Evolutionary conservation across 2,888 invertebrate genomes (phyloP).

Genomic region (Nineta flava): DNA sequence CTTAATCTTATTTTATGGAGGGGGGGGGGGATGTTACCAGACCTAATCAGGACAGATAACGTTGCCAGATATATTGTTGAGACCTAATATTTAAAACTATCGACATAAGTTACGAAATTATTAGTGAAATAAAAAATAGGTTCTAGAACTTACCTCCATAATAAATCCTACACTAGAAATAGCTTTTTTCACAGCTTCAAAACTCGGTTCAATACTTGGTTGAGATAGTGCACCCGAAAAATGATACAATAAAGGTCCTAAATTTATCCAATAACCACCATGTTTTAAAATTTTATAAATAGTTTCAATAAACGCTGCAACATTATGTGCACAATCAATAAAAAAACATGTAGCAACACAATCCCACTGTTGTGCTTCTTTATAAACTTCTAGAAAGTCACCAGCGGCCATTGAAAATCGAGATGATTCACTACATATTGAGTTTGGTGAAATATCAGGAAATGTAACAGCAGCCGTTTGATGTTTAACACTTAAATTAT

Average conservation of each 20-base stretch:
- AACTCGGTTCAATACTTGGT: slow-evolving; percentile 85
- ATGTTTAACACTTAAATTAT: slow-evolving; percentile 67
- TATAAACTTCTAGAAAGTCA: slow-evolving; percentile 86
- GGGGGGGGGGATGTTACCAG: no score
- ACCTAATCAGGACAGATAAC: no score
- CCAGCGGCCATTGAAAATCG: slow-evolving; percentile 93
- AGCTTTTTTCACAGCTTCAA: slow-evolving; percentile 62
- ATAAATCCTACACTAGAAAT: slow-evolving; percentile 71
- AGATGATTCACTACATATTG: slow-evolving; percentile 39
- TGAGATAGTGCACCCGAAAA: slow-evolving; percentile 76
- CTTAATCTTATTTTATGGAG: no score
- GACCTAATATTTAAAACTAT: no score
- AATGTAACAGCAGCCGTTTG: slow-evolving; percentile 64
- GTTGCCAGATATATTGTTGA: no score
- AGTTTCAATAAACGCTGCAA: slow-evolving; percentile 85
- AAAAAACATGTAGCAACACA: slow-evolving; percentile 96
- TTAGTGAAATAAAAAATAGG: no score
- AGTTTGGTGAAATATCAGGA: slow-evolving; percentile 74
- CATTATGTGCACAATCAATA: slow-evolving; percentile 94
- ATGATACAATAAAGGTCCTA: slow-evolving; percentile 86
- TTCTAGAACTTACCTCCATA: slow-evolving; percentile 50
- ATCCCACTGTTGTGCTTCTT: slow-evolving; percentile 58
- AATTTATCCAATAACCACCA: slow-evolving; percentile 77
- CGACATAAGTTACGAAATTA: no score
- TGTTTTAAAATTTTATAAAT: slow-evolving; percentile 82